Conservation (phyloP, 2,888 invertebrate genomes). For the Eretmocerus hayati region DNA sequence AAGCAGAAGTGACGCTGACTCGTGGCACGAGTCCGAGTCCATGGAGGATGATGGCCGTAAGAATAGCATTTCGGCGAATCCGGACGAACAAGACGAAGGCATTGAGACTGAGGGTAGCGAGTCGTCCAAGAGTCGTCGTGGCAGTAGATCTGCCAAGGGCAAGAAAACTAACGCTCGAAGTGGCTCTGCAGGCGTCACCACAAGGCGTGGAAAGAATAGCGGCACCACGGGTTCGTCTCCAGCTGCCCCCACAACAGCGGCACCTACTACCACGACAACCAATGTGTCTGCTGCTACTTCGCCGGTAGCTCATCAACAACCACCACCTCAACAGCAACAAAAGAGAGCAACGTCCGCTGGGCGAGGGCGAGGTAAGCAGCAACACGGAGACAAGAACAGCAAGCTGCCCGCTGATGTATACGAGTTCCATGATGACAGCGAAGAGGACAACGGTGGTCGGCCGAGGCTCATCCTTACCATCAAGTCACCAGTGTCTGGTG, state of each 20-base stretch:
- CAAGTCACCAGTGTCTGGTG: conserved; percentile 55
- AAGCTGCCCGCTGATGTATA: conserved; percentile 74
- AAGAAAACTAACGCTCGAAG: conserved; percentile 45
- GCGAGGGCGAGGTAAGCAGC: conserved; percentile 39
- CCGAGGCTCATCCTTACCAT: conserved; percentile 76
- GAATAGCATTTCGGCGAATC: conserved; percentile 33
- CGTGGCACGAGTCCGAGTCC: conserved; percentile 37
- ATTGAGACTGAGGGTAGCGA: conserved; percentile 41
- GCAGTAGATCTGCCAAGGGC: conserved; percentile 40
- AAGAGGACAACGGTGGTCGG: conserved; percentile 58
- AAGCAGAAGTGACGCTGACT: conserved; percentile 34
- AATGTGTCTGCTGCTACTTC: conserved; percentile 4
- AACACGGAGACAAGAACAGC: conserved; percentile 50
- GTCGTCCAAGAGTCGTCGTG: conserved; percentile 41
- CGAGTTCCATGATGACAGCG: conserved; percentile 86
- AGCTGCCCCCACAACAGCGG: background rate
- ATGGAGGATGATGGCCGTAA: conserved; percentile 36
- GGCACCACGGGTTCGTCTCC: background rate
- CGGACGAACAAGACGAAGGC: conserved; percentile 42
- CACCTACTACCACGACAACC: background rate
- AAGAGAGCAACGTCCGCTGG: conserved; percentile 45
- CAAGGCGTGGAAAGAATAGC: conserved; percentile 50
- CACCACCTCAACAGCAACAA: conserved; percentile 14
- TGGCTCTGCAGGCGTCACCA: conserved; percentile 57
- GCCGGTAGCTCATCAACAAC: background rate